Percentiles rank a stretch among this genome's conserved stretches.
Evolutionary conservation across 2,888 invertebrate genomes (phyloP).

Genomic region (Argyresthia albistria): DNA sequence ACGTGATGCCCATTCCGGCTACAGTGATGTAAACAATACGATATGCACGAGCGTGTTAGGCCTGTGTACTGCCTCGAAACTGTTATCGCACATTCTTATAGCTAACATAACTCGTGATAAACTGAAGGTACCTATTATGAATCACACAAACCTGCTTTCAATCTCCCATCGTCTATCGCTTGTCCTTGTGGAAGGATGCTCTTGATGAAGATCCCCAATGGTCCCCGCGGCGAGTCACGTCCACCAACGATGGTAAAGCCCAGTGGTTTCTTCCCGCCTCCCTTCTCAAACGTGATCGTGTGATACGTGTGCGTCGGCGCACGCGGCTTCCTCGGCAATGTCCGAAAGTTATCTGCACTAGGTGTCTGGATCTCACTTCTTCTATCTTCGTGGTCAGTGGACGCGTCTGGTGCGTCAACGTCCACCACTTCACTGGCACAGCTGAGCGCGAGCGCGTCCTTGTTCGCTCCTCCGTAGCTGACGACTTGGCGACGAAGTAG

Average conservation of each 20-base stretch:
- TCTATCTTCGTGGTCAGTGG: conserved; percentile 38
- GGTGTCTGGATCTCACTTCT: conserved; percentile 50
- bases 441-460: conserved; percentile 53
- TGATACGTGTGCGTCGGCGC: conserved; percentile 79
- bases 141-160: conserved; percentile 78
- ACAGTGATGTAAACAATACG: not conserved
- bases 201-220: conserved; percentile 89
- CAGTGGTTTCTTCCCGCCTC: conserved; percentile 85
- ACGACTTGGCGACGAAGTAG: conserved; percentile 70
- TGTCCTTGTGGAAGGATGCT: conserved; percentile 87
- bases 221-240: conserved; percentile 86
- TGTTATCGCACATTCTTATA: not conserved
- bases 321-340: conserved; percentile 79
- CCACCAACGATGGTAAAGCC: conserved; percentile 95
- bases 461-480: conserved; percentile 65
- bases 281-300: conserved; percentile 84
- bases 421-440: conserved; percentile 51
- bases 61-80: no score
- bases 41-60: not conserved
- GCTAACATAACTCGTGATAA: not conserved
- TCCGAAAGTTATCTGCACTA: conserved; percentile 78
- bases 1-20: conserved; percentile 1
- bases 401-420: conserved; percentile 49
- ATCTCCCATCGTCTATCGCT: conserved; percentile 86
- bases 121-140: not conserved